These are phyloP conservation scores for Poecilus cupreus DNA, from an alignment of 2,888 invertebrate genomes.

Conservation along the genomic window DNA sequence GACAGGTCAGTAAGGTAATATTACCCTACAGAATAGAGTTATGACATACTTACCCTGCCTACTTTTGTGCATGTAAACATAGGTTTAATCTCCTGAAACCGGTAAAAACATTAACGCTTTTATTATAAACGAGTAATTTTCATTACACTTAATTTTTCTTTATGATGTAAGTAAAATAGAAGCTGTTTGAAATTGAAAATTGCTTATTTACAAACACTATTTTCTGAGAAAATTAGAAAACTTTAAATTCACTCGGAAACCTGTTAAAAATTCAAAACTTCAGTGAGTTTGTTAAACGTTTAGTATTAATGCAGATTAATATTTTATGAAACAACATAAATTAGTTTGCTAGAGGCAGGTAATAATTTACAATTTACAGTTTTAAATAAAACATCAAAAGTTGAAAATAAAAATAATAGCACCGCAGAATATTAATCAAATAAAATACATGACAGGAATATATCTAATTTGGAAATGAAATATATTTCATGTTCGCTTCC, in stretches of 20 bases:
- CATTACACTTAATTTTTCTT: no score
- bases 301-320: neutral
- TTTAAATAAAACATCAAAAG: neutral
- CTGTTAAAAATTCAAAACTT: conserved; percentile 11
- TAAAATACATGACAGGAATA: neutral
- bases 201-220: conserved; percentile 1
- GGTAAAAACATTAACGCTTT: neutral
- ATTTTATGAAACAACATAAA: neutral
- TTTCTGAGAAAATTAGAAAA: conserved; percentile 34
- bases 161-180: neutral
- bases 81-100: no score
- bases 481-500: neutral
- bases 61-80: no score
- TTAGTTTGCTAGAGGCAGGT: no score
- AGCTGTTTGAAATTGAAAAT: conserved; percentile 2
- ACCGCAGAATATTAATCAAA: neutral
- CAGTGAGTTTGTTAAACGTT: neutral
- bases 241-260: conserved; percentile 6
- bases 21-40: no score
- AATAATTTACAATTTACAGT: neutral
- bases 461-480: neutral
- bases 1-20: no score
- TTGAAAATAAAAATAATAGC: no score
- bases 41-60: no score
- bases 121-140: neutral